A percentile compares a stretch with the other conserved stretches of the same genome.
Conservation (phyloP, 2,113 vertebrate genomes). For the Balaenoptera acutorostrata region DNA sequence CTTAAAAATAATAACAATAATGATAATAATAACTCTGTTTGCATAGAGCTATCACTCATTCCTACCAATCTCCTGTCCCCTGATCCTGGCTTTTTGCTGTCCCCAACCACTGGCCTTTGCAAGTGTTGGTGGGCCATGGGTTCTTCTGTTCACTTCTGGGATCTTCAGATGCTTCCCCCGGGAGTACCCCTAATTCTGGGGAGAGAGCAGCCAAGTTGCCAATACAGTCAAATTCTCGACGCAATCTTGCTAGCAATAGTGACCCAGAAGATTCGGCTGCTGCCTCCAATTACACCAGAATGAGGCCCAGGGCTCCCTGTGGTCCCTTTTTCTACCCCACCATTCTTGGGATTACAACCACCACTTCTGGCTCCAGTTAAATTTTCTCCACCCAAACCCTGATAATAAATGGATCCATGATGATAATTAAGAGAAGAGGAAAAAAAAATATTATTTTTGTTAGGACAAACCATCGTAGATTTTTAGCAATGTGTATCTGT, state of each 20-base stretch:
- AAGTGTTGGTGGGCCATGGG: not conserved
- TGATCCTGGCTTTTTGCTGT: not conserved
- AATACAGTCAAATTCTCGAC: not conserved
- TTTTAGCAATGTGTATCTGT: conserved; percentile 75
- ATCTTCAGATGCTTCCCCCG: not conserved
- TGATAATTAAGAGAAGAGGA: conserved; percentile 47
- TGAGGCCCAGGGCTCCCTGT: not conserved
- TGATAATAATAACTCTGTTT: not conserved
- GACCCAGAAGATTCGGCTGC: not conserved
- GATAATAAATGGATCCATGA: conserved; percentile 58
- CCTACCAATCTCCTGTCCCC: not conserved
- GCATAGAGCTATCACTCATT: not conserved
- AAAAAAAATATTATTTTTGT: conserved; percentile 71
- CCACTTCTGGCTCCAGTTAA: conserved; percentile 4
- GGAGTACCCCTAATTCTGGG: not conserved
- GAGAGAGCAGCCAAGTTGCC: not conserved
- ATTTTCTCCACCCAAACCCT: conserved; percentile 5
- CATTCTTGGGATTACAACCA: not conserved
- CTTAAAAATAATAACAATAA: conserved; percentile 24
- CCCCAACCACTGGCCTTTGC: not conserved
- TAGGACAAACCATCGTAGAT: conserved; percentile 71
- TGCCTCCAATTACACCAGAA: not conserved
- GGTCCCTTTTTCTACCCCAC: not conserved
- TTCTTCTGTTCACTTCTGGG: not conserved
- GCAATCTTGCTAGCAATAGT: not conserved